phyloP scores from a whole-genome alignment of 2,113 vertebrate species.

The Kryptolebias marmoratus region DNA sequence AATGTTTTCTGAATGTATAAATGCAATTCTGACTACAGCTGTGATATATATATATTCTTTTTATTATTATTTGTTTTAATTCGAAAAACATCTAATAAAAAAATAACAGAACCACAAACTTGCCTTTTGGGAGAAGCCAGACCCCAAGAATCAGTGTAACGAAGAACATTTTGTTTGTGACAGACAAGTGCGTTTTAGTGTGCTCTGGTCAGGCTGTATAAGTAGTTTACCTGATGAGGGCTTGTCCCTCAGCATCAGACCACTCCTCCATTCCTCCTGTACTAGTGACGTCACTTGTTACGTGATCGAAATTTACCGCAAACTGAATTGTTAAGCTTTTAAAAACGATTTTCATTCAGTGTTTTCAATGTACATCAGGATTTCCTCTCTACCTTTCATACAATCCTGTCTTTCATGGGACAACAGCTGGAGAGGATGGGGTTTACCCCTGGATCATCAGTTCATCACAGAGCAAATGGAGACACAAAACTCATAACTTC shows the following conservation, averaged over 20 bases:
- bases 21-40: too few species aligned
- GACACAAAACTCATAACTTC: too few species aligned
- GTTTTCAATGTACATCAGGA: too few species aligned
- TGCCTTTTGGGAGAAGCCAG: conserved; percentile 56
- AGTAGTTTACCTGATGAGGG: neutral
- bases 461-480: neutral
- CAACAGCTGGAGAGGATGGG: too few species aligned
- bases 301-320: neutral
- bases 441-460: neutral
- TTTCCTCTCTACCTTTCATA: too few species aligned
- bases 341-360: too few species aligned
- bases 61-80: neutral
- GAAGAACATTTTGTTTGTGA: conserved; percentile 46
- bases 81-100: neutral
- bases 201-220: neutral
- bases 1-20: too few species aligned
- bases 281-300: neutral
- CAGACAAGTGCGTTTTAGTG: neutral
- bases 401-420: too few species aligned
- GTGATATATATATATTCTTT: neutral
- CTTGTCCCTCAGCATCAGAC: neutral
- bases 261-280: conserved; percentile 10
- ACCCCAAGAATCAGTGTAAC: conserved; percentile 35
- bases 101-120: conserved; percentile 3
- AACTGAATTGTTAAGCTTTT: too few species aligned